Conservation (phyloP, 2,888 invertebrate genomes). For the Hydrotaea cyrtoneurina region DNA sequence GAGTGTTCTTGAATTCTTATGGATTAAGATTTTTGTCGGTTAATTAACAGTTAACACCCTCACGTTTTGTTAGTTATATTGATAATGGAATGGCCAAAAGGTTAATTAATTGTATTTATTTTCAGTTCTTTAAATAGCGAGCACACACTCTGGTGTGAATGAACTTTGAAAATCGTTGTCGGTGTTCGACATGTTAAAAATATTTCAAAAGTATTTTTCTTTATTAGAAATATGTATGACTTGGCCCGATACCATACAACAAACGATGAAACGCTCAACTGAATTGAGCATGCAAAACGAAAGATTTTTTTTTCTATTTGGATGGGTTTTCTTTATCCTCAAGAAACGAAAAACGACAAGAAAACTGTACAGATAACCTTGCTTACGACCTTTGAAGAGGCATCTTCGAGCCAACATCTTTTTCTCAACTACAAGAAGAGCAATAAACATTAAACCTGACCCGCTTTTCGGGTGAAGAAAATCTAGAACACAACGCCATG, state of each 20-base stretch:
- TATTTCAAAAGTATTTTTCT: no score
- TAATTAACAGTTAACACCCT: constrained; percentile 7
- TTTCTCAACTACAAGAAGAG: background rate
- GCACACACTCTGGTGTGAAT: no score
- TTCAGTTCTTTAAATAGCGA: no score
- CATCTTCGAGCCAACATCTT: background rate
- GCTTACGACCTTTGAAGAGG: background rate
- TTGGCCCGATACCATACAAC: no score
- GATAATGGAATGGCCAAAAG: background rate
- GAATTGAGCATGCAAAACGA: no score
- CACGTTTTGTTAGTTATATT: background rate
- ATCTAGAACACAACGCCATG: background rate
- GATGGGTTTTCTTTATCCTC: no score
- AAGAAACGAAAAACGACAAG: no score
- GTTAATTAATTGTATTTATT: background rate
- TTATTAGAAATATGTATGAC: no score
- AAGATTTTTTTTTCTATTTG: no score
- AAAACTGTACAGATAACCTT: background rate
- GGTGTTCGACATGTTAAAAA: no score
- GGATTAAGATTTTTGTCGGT: background rate
- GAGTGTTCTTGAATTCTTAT: background rate
- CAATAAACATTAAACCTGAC: constrained; percentile 62
- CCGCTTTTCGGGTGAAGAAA: constrained; percentile 50
- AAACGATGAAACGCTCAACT: no score
- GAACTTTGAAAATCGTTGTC: no score